These are phyloP conservation scores for Epinephelus moara DNA, from an alignment of 2,113 vertebrate species.

Conservation along the genomic window DNA sequence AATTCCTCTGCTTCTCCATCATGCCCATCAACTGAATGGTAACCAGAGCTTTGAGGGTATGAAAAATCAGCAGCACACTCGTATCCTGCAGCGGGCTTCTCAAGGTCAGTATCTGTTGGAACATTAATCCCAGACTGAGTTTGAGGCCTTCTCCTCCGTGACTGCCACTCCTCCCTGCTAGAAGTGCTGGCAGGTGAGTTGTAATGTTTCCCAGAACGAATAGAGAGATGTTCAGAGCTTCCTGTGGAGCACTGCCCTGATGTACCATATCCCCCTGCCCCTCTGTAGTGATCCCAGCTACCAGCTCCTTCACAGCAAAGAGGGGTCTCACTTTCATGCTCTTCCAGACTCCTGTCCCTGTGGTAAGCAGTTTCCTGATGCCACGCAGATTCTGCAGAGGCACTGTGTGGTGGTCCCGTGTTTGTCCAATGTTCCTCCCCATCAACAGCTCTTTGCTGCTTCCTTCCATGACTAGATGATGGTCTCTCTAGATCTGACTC, in stretches of 20 bases:
- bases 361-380: constrained; percentile 60
- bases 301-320: constrained; percentile 56
- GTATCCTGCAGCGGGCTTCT: constrained; percentile 38
- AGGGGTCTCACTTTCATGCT: constrained; percentile 21
- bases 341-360: constrained; percentile 51
- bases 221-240: constrained; percentile 66
- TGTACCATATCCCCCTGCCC: constrained; percentile 31
- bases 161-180: constrained; percentile 70
- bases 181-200: constrained; percentile 75
- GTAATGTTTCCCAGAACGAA: constrained; percentile 69
- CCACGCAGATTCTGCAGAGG: constrained; percentile 47
- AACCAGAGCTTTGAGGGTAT: constrained; percentile 70
- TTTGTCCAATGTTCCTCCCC: constrained; percentile 55
- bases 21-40: constrained; percentile 65
- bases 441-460: constrained; percentile 23
- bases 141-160: constrained; percentile 53
- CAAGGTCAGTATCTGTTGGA: constrained; percentile 13
- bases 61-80: constrained; percentile 58
- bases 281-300: constrained; percentile 68
- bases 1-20: constrained; percentile 49
- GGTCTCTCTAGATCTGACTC: constrained; percentile 76
- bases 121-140: constrained; percentile 45
- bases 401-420: constrained; percentile 20
- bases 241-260: constrained; percentile 48
- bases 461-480: constrained; percentile 54